These are phyloP conservation scores for Emys orbicularis DNA, from an alignment of 2,797 vertebrate species.

Conservation along the genomic window DNA sequence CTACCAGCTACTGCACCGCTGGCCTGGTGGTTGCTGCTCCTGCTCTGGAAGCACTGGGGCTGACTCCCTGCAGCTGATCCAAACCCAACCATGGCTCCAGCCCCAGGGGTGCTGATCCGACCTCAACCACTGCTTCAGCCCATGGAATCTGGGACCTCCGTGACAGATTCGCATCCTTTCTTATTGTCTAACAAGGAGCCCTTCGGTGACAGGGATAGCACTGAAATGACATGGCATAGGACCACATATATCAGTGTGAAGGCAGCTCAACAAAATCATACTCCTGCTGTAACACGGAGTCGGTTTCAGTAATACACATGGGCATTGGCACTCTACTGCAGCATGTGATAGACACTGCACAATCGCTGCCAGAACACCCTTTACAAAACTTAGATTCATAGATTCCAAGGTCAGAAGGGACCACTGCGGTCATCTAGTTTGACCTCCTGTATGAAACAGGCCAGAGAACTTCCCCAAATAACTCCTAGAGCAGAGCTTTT, in stretches of 20 bases:
- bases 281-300: neutral
- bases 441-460: neutral
- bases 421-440: neutral
- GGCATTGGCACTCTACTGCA: neutral
- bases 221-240: neutral
- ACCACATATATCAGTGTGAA: neutral
- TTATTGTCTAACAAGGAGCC: neutral
- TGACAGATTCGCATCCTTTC: too few species aligned
- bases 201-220: neutral
- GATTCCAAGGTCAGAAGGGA: neutral
- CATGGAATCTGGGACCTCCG: too few species aligned
- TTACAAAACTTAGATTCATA: neutral
- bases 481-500: neutral
- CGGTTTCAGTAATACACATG: neutral
- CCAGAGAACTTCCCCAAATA: neutral
- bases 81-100: too few species aligned
- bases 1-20: too few species aligned
- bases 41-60: too few species aligned
- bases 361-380: neutral
- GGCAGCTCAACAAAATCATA: neutral
- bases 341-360: neutral
- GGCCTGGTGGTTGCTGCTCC: too few species aligned
- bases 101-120: too few species aligned
- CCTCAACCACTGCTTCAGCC: too few species aligned
- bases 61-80: too few species aligned